Evolutionary conservation across 2,113 vertebrate species (phyloP).

Genomic region (Phycodurus eques): DNA sequence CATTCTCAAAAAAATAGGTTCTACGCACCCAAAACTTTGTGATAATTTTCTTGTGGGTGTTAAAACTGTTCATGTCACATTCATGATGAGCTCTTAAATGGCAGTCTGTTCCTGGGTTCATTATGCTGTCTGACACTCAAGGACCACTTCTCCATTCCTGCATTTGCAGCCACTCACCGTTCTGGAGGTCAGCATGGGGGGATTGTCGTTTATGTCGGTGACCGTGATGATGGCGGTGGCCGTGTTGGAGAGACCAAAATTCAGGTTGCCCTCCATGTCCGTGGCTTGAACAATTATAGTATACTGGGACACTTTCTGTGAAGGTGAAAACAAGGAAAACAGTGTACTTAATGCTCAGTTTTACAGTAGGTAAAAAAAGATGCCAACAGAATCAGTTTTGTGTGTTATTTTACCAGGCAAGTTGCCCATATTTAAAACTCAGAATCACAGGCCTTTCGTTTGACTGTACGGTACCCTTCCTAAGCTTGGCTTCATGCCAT

Average conservation of each 20-base stretch:
- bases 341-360: constrained; percentile 19
- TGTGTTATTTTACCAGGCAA: constrained; percentile 26
- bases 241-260: constrained; percentile 94
- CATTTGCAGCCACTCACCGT: constrained; percentile 77
- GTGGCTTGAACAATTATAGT: constrained; percentile 92
- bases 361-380: constrained; percentile 14
- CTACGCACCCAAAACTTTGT: not conserved
- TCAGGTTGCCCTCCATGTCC: constrained; percentile 95
- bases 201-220: constrained; percentile 94
- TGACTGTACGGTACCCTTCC: constrained; percentile 32
- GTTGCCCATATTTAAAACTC: constrained; percentile 36
- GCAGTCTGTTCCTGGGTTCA: not conserved
- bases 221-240: constrained; percentile 91
- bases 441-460: constrained; percentile 45
- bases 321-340: constrained; percentile 15
- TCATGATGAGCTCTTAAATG: not conserved
- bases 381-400: constrained; percentile 28
- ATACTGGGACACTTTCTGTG: constrained; percentile 94
- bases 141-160: not conserved
- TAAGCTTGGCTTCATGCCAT: constrained; percentile 43
- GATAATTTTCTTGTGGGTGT: not conserved
- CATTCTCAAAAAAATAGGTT: not conserved
- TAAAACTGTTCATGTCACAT: not conserved
- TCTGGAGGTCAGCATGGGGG: constrained; percentile 86
- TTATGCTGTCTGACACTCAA: not conserved